Conservation (phyloP, 2,888 invertebrate species). For the Colletes collaris region DNA sequence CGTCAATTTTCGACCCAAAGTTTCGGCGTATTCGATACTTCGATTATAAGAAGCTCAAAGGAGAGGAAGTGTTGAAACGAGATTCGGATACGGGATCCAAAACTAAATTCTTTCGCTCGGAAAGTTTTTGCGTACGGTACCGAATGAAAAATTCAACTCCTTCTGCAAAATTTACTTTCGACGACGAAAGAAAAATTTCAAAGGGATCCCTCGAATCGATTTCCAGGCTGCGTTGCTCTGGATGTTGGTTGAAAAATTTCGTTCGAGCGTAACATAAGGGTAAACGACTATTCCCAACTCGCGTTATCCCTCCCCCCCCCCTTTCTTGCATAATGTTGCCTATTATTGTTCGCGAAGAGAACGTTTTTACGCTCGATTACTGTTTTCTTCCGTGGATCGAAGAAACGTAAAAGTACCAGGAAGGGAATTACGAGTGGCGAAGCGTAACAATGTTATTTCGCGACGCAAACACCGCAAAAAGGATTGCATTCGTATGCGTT, state of each 20-base stretch:
- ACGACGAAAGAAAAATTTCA: too few species aligned
- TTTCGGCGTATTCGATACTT: constrained; percentile 14
- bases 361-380: neutral
- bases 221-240: too few species aligned
- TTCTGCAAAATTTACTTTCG: too few species aligned
- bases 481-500: constrained; percentile 43
- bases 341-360: too few species aligned
- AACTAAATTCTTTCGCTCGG: neutral
- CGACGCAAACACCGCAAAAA: constrained; percentile 38
- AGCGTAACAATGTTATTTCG: constrained; percentile 33
- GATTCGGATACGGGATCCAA: neutral
- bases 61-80: constrained; percentile 8
- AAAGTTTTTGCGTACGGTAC: neutral
- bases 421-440: constrained; percentile 23
- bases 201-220: too few species aligned
- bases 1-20: neutral
- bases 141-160: neutral
- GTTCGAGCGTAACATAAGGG: too few species aligned
- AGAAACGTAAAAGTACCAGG: neutral
- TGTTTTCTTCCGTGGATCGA: too few species aligned
- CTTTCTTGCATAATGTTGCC: too few species aligned
- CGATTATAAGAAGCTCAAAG: constrained; percentile 21
- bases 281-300: too few species aligned
- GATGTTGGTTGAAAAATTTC: too few species aligned
- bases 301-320: too few species aligned